phyloP scores from a whole-genome alignment of 2,797 vertebrate genomes.

The Microctenopoma stevenorrisi region DNA sequence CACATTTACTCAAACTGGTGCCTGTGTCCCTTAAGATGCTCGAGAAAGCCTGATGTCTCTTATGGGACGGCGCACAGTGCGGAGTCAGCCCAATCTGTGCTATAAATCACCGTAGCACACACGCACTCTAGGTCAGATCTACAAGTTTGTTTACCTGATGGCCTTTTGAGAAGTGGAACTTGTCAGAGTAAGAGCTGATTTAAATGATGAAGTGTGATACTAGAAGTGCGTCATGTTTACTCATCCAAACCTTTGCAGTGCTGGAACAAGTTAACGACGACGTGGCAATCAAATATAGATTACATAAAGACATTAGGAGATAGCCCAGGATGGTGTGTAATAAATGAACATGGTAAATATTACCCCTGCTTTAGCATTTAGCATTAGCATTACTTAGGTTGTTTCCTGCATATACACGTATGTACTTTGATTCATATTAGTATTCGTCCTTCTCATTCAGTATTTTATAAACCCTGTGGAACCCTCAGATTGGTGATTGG shows the following conservation, averaged over 20 bases:
- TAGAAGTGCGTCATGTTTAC: constrained; percentile 9
- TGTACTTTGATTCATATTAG: too few relatives aligned
- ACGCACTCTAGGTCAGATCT: constrained; percentile 34
- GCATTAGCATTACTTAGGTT: too few relatives aligned
- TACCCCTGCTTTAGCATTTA: too few relatives aligned
- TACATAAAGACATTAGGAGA: constrained; percentile 13
- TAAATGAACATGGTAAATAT: too few relatives aligned
- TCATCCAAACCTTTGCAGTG: constrained; percentile 8
- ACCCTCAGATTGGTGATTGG: too few relatives aligned
- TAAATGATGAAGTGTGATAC: constrained; percentile 66
- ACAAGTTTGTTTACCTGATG: constrained; percentile 69
- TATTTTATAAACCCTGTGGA: too few relatives aligned
- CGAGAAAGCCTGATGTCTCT: constrained; percentile 18
- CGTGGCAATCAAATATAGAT: constrained; percentile 16
- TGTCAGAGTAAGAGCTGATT: constrained; percentile 62
- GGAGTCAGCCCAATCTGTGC: constrained; percentile 49
- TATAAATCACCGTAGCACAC: constrained; percentile 54
- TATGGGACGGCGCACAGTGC: constrained; percentile 35
- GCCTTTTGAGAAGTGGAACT: constrained; percentile 69
- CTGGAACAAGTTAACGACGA: constrained; percentile 10
- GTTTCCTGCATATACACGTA: too few relatives aligned
- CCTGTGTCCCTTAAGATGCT: constrained; percentile 16
- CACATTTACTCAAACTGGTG: constrained; percentile 26
- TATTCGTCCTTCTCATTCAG: too few relatives aligned
- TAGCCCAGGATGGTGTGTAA: constrained; percentile 1